These are phyloP conservation scores for Acrocera orbiculus DNA, from an alignment of 2,888 invertebrate genomes.

Conservation along the genomic window DNA sequence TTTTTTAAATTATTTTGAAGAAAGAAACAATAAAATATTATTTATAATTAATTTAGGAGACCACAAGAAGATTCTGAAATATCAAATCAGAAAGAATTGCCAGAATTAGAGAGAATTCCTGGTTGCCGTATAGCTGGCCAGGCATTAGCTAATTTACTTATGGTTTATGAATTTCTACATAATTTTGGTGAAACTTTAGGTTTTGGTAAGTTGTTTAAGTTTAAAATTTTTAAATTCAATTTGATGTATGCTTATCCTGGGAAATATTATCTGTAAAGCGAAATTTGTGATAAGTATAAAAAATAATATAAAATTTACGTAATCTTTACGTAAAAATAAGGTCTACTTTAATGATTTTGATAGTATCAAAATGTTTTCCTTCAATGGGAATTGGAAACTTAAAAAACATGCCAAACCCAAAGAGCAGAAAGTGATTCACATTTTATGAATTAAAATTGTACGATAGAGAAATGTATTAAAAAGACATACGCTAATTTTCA, in stretches of 20 bases:
- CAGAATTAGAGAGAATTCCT: conserved; percentile 56
- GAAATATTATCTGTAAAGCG: too few relatives aligned
- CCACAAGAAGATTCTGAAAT: conserved; percentile 85
- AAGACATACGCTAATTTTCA: too few relatives aligned
- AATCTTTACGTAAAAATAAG: too few relatives aligned
- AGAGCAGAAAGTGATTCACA: too few relatives aligned
- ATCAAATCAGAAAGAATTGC: conserved; percentile 52
- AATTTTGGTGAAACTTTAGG: conserved; percentile 91
- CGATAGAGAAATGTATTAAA: too few relatives aligned
- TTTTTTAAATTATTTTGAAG: background rate
- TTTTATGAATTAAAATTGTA: too few relatives aligned
- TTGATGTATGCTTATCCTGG: background rate
- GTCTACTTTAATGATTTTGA: too few relatives aligned
- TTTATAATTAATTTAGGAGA: conserved; percentile 36
- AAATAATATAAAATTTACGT: too few relatives aligned
- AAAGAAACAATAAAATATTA: background rate
- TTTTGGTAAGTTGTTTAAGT: conserved; percentile 47
- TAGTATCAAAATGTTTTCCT: too few relatives aligned
- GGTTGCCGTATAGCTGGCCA: conserved; percentile 67
- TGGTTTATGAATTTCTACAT: conserved; percentile 92
- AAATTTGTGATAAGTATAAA: too few relatives aligned
- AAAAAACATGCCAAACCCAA: too few relatives aligned
- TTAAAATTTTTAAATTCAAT: background rate
- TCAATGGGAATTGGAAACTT: too few relatives aligned
- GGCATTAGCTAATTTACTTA: conserved; percentile 80